Percentiles rank a stretch among this genome's conserved stretches.
Evolutionary conservation across 1,140 invertebrate species (phyloP).

Genomic region (Trichonephila clavata): DNA sequence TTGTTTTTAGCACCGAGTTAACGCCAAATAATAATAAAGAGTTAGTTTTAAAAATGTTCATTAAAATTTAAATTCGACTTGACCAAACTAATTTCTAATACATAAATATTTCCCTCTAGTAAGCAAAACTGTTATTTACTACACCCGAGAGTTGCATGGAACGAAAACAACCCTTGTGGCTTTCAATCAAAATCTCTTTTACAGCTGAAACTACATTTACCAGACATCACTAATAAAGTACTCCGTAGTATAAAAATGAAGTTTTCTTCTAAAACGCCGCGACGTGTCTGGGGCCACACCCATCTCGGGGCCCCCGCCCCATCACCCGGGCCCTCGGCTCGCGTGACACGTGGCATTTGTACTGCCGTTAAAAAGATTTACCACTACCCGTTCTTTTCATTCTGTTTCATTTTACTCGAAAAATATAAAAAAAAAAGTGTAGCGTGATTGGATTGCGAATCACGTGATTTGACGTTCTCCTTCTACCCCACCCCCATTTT

Average conservation of each 20-base stretch:
- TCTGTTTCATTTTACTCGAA: neutral
- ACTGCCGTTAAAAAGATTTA: constrained; percentile 18
- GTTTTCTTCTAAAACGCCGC: neutral
- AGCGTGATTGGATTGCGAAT: neutral
- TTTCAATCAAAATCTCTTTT: neutral
- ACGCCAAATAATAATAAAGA: too few relatives aligned
- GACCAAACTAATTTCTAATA: too few relatives aligned
- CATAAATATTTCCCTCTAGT: too few relatives aligned
- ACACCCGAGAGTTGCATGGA: too few relatives aligned
- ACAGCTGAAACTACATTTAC: neutral
- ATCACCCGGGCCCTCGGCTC: neutral
- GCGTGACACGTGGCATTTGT: neutral
- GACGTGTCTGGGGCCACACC: constrained; percentile 11
- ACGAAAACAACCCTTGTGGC: neutral
- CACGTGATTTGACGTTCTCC: constrained; percentile 1
- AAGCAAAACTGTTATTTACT: too few relatives aligned
- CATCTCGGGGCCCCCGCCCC: neutral
- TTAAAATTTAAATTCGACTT: too few relatives aligned
- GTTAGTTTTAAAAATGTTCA: too few relatives aligned
- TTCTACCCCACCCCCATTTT: too few relatives aligned
- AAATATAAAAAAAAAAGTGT: neutral
- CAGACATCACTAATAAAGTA: neutral
- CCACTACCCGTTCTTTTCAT: neutral
- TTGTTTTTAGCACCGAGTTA: too few relatives aligned
- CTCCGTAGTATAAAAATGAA: neutral